Evolutionary conservation across 2,888 invertebrate species (phyloP).

Genomic region (Erebia ligea): DNA sequence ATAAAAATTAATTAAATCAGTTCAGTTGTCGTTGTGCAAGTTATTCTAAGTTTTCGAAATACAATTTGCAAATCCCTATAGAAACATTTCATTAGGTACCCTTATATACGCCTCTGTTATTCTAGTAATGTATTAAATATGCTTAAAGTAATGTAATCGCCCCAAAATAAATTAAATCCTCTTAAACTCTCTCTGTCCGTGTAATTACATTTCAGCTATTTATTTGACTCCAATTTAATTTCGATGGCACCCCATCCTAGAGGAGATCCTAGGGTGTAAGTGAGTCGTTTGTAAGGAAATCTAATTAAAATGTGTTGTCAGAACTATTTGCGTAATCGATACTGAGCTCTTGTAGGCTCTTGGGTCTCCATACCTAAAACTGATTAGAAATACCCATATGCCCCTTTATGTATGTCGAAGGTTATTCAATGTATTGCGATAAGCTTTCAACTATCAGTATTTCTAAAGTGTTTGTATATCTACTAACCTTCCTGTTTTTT

Average conservation of each 20-base stretch:
- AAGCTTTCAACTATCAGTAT: too few relatives aligned
- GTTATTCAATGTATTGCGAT: not conserved
- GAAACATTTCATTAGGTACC: too few relatives aligned
- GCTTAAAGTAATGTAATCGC: not conserved
- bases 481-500: too few relatives aligned
- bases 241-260: slow-evolving; percentile 30
- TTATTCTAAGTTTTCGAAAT: too few relatives aligned
- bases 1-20: too few relatives aligned
- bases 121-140: not conserved
- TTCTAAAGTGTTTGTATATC: too few relatives aligned
- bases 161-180: slow-evolving; percentile 1
- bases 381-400: not conserved
- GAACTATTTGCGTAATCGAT: slow-evolving; percentile 36
- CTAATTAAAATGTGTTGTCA: slow-evolving; percentile 41
- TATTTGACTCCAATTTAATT: slow-evolving; percentile 43
- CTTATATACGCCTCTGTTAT: not conserved
- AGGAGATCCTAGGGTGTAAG: slow-evolving; percentile 35
- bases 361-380: slow-evolving; percentile 4
- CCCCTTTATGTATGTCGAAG: not conserved
- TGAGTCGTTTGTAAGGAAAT: slow-evolving; percentile 37
- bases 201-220: slow-evolving; percentile 37
- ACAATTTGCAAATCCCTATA: too few relatives aligned
- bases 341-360: slow-evolving; percentile 16
- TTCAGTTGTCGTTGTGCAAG: too few relatives aligned
- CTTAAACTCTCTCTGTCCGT: slow-evolving; percentile 18